Evolutionary conservation across 2,888 invertebrate species (phyloP), one percentile per base, ranked within the genome.

Genomic region (Dyspetes luteomarginatus): DNA sequence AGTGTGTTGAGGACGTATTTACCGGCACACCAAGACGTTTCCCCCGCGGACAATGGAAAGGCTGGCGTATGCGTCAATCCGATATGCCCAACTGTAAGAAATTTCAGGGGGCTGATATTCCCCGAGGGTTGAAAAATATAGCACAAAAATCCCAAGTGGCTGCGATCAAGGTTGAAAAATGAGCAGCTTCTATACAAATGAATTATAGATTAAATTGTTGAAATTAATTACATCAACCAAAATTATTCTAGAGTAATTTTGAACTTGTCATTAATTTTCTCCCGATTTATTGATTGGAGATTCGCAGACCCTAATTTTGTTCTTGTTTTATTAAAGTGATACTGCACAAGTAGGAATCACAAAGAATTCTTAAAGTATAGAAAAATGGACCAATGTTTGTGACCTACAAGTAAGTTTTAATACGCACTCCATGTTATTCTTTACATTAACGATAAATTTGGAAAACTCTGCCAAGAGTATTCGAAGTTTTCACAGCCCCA

Each of bases 1-100:
- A 80, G 74, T 78, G 81, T 75, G 80, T 82, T 82, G 62, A 78
- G 82, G 68, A 79, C 81, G 56, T 78, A 78, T 67, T 36, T 12
- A 45, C 56, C 4, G 24, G 4, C 41, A n/a, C n/a, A n/a, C n/a
- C n/a, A n/a, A n/a, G n/a, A n/a, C n/a, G n/a, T n/a, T n/a, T n/a
- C n/a, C 9, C 9, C n/a, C 17, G 19, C 84, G 84, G 86, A 89
- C 89, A 89, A 89, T 89, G 85, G 88, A 88, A 89, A 88, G 85
- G 86, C 86, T 84, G 82, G 78, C 86, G 85, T 86, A 85, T 88
- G 86, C 88, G 86, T 86, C 87, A 87, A 88, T 87, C 88, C 88
- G 73, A 78, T 65, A 76, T 81, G 84, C 73, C 74, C 83, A 82
- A 86, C 87, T 88, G 88, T 89, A 87, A 88, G 89, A 48, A 48